Evolutionary conservation across 1,140 invertebrate genomes (phyloP).

Genomic region (Musca vetustissima): DNA sequence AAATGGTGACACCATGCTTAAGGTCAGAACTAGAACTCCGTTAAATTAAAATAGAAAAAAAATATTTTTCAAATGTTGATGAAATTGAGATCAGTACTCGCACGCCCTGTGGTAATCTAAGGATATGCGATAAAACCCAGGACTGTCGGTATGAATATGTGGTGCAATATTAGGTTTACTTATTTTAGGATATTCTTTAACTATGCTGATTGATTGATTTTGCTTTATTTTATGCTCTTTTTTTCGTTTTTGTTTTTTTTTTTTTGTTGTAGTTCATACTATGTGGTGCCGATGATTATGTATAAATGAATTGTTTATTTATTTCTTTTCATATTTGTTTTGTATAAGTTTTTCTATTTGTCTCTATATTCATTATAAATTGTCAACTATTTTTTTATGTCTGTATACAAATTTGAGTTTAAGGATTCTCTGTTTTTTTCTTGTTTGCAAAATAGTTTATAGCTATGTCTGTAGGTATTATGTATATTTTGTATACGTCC

Average conservation of each 20-base stretch:
- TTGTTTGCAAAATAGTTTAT: too few species aligned
- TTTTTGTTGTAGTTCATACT: slow-evolving; percentile 41
- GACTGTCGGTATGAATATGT: not conserved
- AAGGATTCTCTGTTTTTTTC: too few species aligned
- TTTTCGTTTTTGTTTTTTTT: slow-evolving; percentile 14
- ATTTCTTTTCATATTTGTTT: slow-evolving; percentile 5
- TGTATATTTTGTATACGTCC: too few species aligned
- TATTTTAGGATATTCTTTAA: not conserved
- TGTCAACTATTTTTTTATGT: not conserved
- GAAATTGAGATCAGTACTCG: too few species aligned
- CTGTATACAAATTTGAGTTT: slow-evolving; percentile 5
- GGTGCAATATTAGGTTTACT: slow-evolving; percentile 14
- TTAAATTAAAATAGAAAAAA: too few species aligned
- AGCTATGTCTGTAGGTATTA: slow-evolving; percentile 23
- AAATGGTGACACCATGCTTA: too few species aligned
- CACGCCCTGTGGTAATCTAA: too few species aligned
- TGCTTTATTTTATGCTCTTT: too few species aligned
- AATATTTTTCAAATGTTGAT: too few species aligned
- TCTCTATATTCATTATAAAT: not conserved
- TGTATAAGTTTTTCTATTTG: not conserved
- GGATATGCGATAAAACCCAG: not conserved
- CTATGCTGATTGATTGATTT: too few species aligned
- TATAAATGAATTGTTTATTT: slow-evolving; percentile 39
- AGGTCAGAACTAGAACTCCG: too few species aligned
- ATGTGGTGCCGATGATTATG: slow-evolving; percentile 54